A percentile compares a stretch with the other conserved stretches of the same genome.
phyloP scores from a whole-genome alignment of 2,888 invertebrate genomes.

The Synanthedon andrenaeformis region DNA sequence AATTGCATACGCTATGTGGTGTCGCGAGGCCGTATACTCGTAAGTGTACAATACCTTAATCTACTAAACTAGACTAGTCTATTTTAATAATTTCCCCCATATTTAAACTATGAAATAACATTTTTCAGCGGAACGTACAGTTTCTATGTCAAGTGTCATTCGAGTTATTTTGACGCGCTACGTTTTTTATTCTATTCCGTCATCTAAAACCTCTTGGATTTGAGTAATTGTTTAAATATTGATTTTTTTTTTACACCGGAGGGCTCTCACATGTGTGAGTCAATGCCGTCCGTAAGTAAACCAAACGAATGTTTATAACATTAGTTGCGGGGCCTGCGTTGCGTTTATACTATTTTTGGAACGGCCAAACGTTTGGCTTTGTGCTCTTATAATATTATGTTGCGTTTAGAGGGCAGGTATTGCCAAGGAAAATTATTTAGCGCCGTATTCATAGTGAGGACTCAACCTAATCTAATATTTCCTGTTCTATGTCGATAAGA shows the following conservation, averaged over 20 bases:
- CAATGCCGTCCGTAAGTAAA: slow-evolving; percentile 21
- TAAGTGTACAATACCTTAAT: slow-evolving; percentile 25
- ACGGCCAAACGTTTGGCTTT: slow-evolving; percentile 53
- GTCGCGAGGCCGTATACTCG: slow-evolving; percentile 28
- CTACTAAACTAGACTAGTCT: slow-evolving; percentile 13
- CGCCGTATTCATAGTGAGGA: not conserved
- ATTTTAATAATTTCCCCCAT: slow-evolving; percentile 43
- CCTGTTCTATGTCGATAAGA: not conserved
- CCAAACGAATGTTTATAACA: slow-evolving; percentile 63
- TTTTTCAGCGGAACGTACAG: slow-evolving; percentile 56
- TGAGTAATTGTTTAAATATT: slow-evolving; percentile 49
- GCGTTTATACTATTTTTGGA: slow-evolving; percentile 57
- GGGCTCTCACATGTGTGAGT: slow-evolving; percentile 33
- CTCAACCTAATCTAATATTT: not conserved
- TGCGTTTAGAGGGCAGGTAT: slow-evolving; percentile 18
- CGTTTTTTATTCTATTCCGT: slow-evolving; percentile 6
- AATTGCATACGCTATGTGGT: slow-evolving; percentile 53
- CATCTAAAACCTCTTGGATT: slow-evolving; percentile 17
- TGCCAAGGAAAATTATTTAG: slow-evolving; percentile 13
- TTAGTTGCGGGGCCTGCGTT: slow-evolving; percentile 54
- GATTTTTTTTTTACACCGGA: slow-evolving; percentile 40
- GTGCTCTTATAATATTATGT: slow-evolving; percentile 28
- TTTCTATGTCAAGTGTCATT: slow-evolving; percentile 15
- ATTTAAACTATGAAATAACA: slow-evolving; percentile 44
- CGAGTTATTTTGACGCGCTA: slow-evolving; percentile 8